Evolutionary conservation across 2,797 vertebrate genomes (phyloP).

Genomic region (Morelia viridis): DNA sequence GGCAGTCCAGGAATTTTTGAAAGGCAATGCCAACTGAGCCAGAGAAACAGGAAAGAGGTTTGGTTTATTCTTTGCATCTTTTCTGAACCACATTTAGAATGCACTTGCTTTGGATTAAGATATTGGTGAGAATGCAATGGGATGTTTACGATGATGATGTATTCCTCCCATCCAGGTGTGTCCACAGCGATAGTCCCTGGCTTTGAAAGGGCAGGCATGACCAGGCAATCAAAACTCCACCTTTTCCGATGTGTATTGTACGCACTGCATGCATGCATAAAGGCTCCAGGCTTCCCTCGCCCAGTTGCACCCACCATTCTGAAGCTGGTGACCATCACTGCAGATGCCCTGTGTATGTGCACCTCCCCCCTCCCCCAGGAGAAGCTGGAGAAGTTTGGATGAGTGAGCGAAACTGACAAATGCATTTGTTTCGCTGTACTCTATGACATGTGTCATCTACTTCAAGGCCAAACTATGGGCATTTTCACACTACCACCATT

Average conservation of each 20-base stretch:
- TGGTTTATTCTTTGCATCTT: neutral
- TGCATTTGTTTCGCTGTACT: neutral
- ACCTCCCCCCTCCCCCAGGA: too few species aligned
- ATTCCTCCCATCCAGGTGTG: neutral
- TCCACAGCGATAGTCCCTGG: neutral
- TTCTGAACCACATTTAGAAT: neutral
- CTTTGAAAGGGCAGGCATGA: neutral
- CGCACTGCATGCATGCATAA: neutral
- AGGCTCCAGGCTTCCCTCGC: neutral
- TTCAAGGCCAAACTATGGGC: neutral
- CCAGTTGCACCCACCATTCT: neutral
- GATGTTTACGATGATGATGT: neutral
- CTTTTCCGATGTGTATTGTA: neutral
- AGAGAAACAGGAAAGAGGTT: constrained; percentile 26
- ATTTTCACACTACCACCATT: too few species aligned
- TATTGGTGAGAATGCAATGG: neutral
- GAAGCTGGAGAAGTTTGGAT: neutral
- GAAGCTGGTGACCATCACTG: neutral
- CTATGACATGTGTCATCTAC: neutral
- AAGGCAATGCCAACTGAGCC: constrained; percentile 6
- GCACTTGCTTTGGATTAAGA: fast-evolving
- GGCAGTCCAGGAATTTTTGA: neutral
- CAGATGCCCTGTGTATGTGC: neutral
- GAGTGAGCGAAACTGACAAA: neutral
- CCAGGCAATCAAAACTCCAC: neutral